Base-by-base conservation (phyloP, 2,113 vertebrate genomes). In the Protomyctophum bolini region DNA sequence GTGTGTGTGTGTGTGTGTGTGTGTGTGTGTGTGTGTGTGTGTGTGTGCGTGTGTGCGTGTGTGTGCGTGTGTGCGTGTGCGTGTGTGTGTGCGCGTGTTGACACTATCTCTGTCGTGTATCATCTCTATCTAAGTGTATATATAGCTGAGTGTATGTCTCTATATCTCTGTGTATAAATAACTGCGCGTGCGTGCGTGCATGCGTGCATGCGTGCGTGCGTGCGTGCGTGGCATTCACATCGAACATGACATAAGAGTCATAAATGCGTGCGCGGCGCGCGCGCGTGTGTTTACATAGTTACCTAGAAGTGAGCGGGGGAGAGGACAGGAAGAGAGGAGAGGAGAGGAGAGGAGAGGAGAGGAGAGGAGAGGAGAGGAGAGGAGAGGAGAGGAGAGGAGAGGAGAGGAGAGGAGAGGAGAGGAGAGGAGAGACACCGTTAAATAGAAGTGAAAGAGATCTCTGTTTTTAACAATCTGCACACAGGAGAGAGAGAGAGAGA, bases 371-470 rank as follows among this genome's bases (percentile, higher is more conserved):
- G 33, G 33, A 33, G n/a, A n/a, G n/a, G 85, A 72, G 82, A n/a
- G 81, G 81, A 85, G 64, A 65, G 57, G 58, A 50, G 49, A 66
- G 48, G 72, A 49, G 57, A 68, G 4, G 15, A 62, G 70, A 55
- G n/a, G 28, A 7, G 49, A 21, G 21, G 21, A 21, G 60, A 86
- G 64, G 64, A 75, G 71, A 79, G 58, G 73, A n/a, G 62, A 68
- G 65, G 64, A 61, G 66, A 46, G 63, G 85, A 72, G 82, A 85
- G 84, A 86, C 76, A 72, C 64, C 68, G 73, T 77, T 72, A 82
- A 66, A 77, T 76, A 54, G 71, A 77, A 70, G 72, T 90, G 88
- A 92, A 92, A 89, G 88, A 83, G 62, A 61, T 83, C 59, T 85
- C 75, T 91, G 88, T 91, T 88, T 89, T 84, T 83, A 79, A 83